These are phyloP conservation scores for Megathymus violae DNA, from an alignment of 1,140 invertebrate genomes.

Conservation along the genomic window DNA sequence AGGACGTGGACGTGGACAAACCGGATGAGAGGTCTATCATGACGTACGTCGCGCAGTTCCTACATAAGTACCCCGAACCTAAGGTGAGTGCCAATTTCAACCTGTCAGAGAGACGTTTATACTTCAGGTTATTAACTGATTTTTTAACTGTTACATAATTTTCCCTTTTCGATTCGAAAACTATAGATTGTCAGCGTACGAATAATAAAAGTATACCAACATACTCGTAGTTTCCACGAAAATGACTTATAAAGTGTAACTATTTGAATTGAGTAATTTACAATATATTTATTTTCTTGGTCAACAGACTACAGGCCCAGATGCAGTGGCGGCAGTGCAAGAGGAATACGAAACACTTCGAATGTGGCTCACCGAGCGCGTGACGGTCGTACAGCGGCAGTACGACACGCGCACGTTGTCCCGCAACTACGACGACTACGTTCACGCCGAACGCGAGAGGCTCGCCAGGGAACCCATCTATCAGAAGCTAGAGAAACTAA, in stretches of 20 bases:
- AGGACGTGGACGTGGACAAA: slow-evolving; percentile 98
- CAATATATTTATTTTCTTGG: not conserved
- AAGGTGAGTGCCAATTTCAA: slow-evolving; percentile 80
- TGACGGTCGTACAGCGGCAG: slow-evolving; percentile 87
- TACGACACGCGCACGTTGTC: slow-evolving; percentile 87
- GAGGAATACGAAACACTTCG: slow-evolving; percentile 91
- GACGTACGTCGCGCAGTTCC: slow-evolving; percentile 99
- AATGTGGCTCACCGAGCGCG: slow-evolving; percentile 92
- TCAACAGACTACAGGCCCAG: slow-evolving; percentile 84
- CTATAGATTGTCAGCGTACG: too few relatives aligned
- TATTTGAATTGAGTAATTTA: too few relatives aligned
- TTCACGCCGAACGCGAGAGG: slow-evolving; percentile 88
- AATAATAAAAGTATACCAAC: too few relatives aligned
- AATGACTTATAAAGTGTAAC: too few relatives aligned
- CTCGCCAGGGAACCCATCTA: slow-evolving; percentile 88
- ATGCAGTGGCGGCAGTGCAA: slow-evolving; percentile 90
- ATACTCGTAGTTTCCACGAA: too few relatives aligned
- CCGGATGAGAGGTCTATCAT: slow-evolving; percentile 99
- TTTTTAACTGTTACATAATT: too few relatives aligned
- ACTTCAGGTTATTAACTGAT: too few relatives aligned
- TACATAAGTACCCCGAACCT: slow-evolving; percentile 96
- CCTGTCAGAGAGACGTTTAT: too few relatives aligned
- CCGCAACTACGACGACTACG: slow-evolving; percentile 88
- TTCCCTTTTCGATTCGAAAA: too few relatives aligned
- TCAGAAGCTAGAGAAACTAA: slow-evolving; percentile 89